phyloP scores from a whole-genome alignment of 2,797 vertebrate genomes.

The Silurus aristotelis region DNA sequence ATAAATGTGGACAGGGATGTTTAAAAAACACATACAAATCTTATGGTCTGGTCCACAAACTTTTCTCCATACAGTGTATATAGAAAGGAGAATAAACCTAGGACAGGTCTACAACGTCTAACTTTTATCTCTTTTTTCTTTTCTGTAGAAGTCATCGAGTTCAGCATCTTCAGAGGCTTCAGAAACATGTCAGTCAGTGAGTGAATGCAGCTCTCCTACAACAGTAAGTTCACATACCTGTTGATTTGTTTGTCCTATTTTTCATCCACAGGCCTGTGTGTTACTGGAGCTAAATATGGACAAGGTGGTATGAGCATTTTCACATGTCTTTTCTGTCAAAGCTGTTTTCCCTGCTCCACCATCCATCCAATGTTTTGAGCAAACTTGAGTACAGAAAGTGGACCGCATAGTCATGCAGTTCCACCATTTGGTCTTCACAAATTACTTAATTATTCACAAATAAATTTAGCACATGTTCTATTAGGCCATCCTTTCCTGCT shows the following conservation, averaged over 20 bases:
- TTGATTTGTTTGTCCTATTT: background rate
- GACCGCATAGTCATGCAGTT: background rate
- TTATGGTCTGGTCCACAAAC: no score
- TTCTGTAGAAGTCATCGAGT: constrained; percentile 90
- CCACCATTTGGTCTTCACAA: background rate
- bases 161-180: constrained; percentile 96
- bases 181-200: constrained; percentile 97
- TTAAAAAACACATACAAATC: no score
- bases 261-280: background rate
- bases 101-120: no score
- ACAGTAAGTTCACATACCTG: constrained; percentile 65
- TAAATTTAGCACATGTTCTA: background rate
- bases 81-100: no score
- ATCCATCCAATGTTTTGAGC: no score
- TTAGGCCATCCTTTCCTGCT: background rate
- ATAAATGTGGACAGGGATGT: no score
- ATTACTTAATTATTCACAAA: background rate
- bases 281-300: background rate
- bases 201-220: constrained; percentile 97
- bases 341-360: background rate
- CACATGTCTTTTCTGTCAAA: background rate
- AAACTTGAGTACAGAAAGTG: background rate
- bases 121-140: background rate
- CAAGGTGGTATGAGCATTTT: background rate
- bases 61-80: no score